Percentiles rank a stretch among this genome's conserved stretches.
Conservation (phyloP, 2,888 invertebrate genomes). For the Thereva nobilitata region DNA sequence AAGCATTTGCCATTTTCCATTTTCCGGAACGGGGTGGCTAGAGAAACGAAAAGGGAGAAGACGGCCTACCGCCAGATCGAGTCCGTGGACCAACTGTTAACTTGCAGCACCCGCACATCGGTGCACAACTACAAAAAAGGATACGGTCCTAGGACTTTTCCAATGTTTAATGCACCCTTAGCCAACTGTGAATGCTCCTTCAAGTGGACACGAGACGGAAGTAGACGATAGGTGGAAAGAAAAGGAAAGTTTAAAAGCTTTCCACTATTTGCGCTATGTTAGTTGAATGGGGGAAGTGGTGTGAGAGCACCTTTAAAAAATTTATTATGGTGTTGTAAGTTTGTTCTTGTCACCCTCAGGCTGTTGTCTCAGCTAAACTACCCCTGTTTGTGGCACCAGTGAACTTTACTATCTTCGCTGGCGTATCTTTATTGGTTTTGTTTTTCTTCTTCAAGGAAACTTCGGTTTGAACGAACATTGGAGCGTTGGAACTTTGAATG, state of each 20-base stretch:
- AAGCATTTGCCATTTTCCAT: slow-evolving; percentile 6
- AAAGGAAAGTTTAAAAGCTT: slow-evolving; percentile 10
- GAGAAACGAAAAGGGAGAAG: too few relatives aligned
- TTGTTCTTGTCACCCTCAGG: slow-evolving; percentile 14
- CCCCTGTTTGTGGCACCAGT: slow-evolving; percentile 14
- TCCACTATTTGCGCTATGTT: neutral
- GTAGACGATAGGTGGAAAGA: neutral
- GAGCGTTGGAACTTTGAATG: neutral
- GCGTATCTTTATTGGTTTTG: slow-evolving; percentile 14
- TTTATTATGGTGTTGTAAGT: slow-evolving; percentile 18
- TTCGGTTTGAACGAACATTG: too few relatives aligned
- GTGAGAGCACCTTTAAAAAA: slow-evolving; percentile 21
- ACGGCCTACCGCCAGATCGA: neutral
- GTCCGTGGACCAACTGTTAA: slow-evolving; percentile 16
- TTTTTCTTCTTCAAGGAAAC: neutral
- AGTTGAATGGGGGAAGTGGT: too few relatives aligned
- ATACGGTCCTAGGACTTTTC: too few relatives aligned
- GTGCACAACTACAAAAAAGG: neutral
- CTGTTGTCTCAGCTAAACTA: slow-evolving; percentile 14
- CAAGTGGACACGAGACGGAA: slow-evolving; percentile 5
- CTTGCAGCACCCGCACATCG: slow-evolving; percentile 2
- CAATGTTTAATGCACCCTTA: slow-evolving; percentile 9
- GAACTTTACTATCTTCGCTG: slow-evolving; percentile 10
- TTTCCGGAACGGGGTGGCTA: neutral
- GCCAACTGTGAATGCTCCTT: slow-evolving; percentile 15